Conservation (phyloP, 2,113 vertebrate species). For the Balaeniceps rex region DNA sequence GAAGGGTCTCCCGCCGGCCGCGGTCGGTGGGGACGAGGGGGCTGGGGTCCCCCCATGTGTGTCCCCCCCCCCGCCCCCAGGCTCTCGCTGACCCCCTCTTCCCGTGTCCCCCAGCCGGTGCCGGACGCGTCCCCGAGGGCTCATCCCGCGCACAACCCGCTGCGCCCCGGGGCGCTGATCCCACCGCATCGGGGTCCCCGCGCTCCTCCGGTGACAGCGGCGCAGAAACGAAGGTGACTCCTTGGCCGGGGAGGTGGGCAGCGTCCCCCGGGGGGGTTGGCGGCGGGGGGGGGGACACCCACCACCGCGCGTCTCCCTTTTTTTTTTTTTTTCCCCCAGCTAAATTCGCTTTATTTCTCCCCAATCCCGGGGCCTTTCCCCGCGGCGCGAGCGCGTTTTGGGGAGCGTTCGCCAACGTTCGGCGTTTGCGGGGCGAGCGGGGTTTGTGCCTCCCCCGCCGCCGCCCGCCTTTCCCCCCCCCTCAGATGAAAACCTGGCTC, state of each 20-base stretch:
- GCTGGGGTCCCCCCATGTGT: not conserved
- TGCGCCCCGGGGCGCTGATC: not conserved
- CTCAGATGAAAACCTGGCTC: conserved; percentile 26
- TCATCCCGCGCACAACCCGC: not conserved
- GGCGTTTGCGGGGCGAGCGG: too few species aligned
- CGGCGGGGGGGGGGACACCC: too few species aligned
- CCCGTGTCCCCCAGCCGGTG: fast-evolving
- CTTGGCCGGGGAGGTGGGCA: not conserved
- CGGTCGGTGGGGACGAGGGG: too few species aligned
- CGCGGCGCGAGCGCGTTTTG: fast-evolving
- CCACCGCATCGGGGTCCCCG: too few species aligned
- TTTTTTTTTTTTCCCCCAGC: too few species aligned
- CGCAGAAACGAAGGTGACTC: not conserved
- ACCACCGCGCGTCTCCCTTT: not conserved
- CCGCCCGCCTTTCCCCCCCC: not conserved
- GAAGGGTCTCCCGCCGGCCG: not conserved
- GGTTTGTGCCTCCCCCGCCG: not conserved
- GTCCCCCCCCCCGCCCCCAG: too few species aligned
- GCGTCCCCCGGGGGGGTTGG: fast-evolving
- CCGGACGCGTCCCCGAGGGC: fast-evolving
- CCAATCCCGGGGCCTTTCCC: not conserved
- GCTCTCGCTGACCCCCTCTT: not conserved
- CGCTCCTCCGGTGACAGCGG: not conserved
- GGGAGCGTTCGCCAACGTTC: fast-evolving
- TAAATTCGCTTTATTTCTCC: not conserved